These are phyloP conservation scores for Brachypodius melanocephalos DNA, from an alignment of 2,113 vertebrate genomes.

Conservation along the genomic window DNA sequence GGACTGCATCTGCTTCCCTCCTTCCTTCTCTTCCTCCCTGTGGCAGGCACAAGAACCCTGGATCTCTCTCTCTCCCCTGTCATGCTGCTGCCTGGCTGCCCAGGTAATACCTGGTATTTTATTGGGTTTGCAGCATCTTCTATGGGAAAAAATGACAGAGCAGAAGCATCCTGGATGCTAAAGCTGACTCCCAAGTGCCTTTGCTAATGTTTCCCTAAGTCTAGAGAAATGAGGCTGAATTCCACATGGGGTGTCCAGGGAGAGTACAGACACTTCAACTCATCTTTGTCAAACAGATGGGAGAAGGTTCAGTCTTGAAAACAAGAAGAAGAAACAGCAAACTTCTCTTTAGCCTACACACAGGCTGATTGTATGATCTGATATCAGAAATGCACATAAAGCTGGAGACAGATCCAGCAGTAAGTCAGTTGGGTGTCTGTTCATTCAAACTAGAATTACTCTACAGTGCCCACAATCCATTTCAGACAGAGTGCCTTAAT, in stretches of 20 bases:
- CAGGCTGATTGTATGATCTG: not conserved
- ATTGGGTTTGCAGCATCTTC: not conserved
- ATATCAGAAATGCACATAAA: not conserved
- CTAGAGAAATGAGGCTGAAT: not conserved
- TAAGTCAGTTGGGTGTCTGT: not conserved
- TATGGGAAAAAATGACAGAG: not conserved
- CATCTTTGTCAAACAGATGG: not conserved
- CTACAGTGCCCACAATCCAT: not conserved
- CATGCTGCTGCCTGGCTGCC: not conserved
- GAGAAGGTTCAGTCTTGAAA: not conserved
- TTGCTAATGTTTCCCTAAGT: not conserved
- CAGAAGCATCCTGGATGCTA: not conserved
- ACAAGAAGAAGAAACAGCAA: not conserved
- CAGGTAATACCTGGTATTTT: not conserved
- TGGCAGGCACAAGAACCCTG: not conserved
- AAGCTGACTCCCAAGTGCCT: not conserved
- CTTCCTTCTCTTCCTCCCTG: not conserved
- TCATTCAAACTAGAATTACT: conserved; percentile 15
- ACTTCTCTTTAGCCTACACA: not conserved
- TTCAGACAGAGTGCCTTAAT: not conserved
- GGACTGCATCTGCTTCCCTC: not conserved
- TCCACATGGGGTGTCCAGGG: not conserved
- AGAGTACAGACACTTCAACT: not conserved
- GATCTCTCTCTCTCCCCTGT: not conserved
- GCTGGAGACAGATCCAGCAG: not conserved